These are phyloP conservation scores for Cololabis saira DNA, from an alignment of 2,113 vertebrate species.

Conservation along the genomic window DNA sequence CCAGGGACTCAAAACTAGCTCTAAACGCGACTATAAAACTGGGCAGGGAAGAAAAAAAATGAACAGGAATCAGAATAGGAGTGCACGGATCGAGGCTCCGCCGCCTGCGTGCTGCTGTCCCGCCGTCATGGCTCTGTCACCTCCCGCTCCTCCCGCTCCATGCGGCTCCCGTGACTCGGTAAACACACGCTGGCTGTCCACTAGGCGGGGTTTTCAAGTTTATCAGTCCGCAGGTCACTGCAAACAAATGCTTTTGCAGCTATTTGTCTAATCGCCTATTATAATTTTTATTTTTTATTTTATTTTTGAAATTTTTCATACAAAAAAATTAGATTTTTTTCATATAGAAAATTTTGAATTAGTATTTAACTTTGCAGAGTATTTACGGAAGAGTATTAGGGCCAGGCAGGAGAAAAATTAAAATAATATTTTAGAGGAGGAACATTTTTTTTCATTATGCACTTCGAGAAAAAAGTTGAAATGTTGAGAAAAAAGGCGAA, in stretches of 20 bases:
- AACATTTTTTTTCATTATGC: no score
- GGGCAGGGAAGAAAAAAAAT: no score
- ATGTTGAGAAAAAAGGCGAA: no score
- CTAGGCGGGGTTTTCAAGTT: conserved; percentile 74
- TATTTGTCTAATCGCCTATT: not conserved
- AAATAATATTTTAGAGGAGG: no score
- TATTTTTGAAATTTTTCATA: no score
- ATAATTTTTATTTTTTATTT: no score
- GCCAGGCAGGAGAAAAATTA: no score
- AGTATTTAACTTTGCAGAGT: no score
- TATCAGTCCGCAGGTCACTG: conserved; percentile 66
- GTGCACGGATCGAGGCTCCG: not conserved
- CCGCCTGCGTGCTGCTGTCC: not conserved
- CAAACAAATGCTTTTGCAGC: not conserved
- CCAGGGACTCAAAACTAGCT: conserved; percentile 32
- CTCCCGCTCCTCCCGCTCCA: conserved; percentile 44
- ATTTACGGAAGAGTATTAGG: no score
- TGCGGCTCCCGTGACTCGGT: conserved; percentile 71
- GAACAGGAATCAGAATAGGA: conserved; percentile 12
- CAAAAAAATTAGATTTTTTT: no score
- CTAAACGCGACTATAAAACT: not conserved
- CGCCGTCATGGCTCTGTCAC: conserved; percentile 26
- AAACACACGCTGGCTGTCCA: conserved; percentile 69
- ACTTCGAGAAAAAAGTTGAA: no score
- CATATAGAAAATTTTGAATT: no score